These are phyloP conservation scores for Saturnia pavonia DNA, from an alignment of 2,888 invertebrate genomes.

Conservation along the genomic window DNA sequence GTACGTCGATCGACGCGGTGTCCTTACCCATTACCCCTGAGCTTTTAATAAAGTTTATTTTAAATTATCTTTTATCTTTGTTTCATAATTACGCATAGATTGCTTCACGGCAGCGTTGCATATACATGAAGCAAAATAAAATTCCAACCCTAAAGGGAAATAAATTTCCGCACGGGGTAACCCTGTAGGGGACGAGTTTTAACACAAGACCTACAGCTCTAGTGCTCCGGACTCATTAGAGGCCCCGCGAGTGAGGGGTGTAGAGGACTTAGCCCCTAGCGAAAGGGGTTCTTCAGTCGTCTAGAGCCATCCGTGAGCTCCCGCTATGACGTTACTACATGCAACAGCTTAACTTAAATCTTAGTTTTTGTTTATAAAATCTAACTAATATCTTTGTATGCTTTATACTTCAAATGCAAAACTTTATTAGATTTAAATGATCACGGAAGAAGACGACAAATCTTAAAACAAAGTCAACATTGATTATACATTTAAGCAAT, in stretches of 20 bases:
- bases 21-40: no score
- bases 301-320: conserved; percentile 67
- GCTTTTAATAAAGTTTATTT: no score
- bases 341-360: conserved; percentile 22
- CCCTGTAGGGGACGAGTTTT: conserved; percentile 68
- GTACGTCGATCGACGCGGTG: no score
- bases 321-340: conserved; percentile 43
- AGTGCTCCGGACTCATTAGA: conserved; percentile 81
- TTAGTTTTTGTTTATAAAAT: not conserved
- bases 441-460: no score
- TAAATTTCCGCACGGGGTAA: conserved; percentile 67
- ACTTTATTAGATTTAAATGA: no score
- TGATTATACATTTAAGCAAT: no score
- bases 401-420: not conserved
- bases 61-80: not conserved
- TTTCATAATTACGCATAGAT: not conserved
- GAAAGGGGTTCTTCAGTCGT: conserved; percentile 70
- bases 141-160: conserved; percentile 53
- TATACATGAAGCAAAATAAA: conserved; percentile 66
- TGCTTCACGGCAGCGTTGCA: not conserved
- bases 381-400: not conserved
- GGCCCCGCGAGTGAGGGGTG: conserved; percentile 60
- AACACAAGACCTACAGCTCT: conserved; percentile 78
- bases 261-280: conserved; percentile 65
- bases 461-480: no score